phyloP scores from a whole-genome alignment of 2,888 invertebrate genomes.

The Mycalesis mineus region DNA sequence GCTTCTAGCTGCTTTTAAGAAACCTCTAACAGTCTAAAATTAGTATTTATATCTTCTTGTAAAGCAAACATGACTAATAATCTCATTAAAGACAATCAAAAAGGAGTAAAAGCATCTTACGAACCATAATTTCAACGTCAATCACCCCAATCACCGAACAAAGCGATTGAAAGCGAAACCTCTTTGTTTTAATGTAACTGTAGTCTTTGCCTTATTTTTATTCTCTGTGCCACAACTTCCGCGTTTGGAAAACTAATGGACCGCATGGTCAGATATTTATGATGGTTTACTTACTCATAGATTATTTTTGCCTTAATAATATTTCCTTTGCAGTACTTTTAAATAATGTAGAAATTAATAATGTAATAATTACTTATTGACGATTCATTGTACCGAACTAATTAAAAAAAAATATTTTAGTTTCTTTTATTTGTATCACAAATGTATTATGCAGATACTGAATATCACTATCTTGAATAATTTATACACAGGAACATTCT shows the following conservation, averaged over 20 bases:
- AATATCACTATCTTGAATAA: too few relatives aligned
- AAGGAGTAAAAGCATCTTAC: constrained; percentile 8
- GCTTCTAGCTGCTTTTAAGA: not conserved
- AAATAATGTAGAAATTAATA: too few relatives aligned
- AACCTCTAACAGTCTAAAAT: not conserved
- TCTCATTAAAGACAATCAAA: constrained; percentile 21
- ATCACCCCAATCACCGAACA: constrained; percentile 16
- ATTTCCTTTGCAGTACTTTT: too few relatives aligned
- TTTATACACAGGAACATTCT: too few relatives aligned
- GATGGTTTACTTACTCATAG: too few relatives aligned
- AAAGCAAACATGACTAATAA: constrained; percentile 19
- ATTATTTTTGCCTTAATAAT: too few relatives aligned
- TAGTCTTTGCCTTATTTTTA: constrained; percentile 22
- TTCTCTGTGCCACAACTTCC: not conserved
- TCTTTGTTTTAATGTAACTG: constrained; percentile 13
- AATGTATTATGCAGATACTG: too few relatives aligned
- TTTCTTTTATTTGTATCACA: too few relatives aligned
- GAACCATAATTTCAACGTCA: constrained; percentile 17
- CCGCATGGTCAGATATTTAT: not conserved
- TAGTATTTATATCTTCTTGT: not conserved
- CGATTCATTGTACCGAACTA: too few relatives aligned
- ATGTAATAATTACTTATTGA: too few relatives aligned
- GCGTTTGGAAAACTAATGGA: not conserved
- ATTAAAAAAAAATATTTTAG: too few relatives aligned
- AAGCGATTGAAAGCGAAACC: constrained; percentile 18